Evolutionary conservation across 2,113 vertebrate species (phyloP), one percentile per base, ranked within the genome.

Genomic region (Hemichromis elongatus): DNA sequence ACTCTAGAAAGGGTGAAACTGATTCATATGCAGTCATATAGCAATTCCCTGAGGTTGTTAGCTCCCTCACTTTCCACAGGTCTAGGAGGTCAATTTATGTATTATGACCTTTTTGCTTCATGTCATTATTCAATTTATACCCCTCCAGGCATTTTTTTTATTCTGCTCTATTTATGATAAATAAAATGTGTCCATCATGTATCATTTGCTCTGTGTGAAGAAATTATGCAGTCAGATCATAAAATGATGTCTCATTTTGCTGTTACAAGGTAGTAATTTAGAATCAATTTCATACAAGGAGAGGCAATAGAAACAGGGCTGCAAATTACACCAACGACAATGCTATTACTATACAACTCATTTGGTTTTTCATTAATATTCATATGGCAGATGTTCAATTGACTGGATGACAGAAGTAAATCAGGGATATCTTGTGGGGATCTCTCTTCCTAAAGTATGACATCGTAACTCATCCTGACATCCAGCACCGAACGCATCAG

Each of bases 301-400:
- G 59, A 80, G 84, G 50, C 63, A 40, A 90, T 79, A 28, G 70
- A 80, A 86, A 70, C 53, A 53, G 35, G 79, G 79, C 47, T 79
- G 63, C 37, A 79, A 85, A 90, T 91, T 88, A 87, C 81, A 85
- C 53, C 82, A 56, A 82, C 73, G 86, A 89, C 80, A 87, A 77
- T 88, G 47, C 28, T 59, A 85, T 88, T 59, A 85, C 79, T 77
- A 28, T 26, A 55, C 47, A 7, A 47, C 85, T 90, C 84, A 86
- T 86, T 86, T 30, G 45, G 54, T 35, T 57, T 77, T 83, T 80
- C 82, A 89, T 95, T 91, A 92, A 83, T 86, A 90, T 86, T 88
- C 85, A 89, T 79, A 54, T 82, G 81, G 82, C 90, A 92, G 92
- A 92, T 93, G 92, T 88, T 92, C 86, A 90, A 86, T 86, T 85